Conservation (phyloP, 2,888 invertebrate genomes). For the Kuschelorhynchus macadamiae region DNA sequence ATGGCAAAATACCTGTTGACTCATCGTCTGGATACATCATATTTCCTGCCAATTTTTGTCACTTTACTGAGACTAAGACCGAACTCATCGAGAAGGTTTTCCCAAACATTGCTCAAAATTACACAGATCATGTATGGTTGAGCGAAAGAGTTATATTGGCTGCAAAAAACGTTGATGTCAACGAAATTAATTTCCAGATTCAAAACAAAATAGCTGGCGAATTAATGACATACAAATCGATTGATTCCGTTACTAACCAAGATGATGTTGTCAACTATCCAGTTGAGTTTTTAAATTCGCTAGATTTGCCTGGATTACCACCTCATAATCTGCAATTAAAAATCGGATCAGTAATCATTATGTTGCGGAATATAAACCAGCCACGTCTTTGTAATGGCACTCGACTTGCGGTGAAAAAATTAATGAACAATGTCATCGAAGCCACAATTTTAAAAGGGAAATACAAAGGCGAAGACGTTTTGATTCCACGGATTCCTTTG, state of each 20-base stretch:
- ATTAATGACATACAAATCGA: no score
- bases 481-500: slow-evolving; percentile 17
- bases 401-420: slow-evolving; percentile 9
- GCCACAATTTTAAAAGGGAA: no score
- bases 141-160: no score
- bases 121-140: slow-evolving; percentile 5
- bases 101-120: background rate
- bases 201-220: no score
- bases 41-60: slow-evolving; percentile 45
- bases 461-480: slow-evolving; percentile 16
- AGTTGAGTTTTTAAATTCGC: background rate
- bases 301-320: background rate
- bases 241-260: no score
- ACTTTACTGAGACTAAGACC: slow-evolving; percentile 37
- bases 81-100: slow-evolving; percentile 54
- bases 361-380: background rate
- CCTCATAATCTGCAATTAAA: background rate
- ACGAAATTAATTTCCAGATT: no score
- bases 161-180: no score
- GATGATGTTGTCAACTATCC: no score
- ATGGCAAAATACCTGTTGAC: slow-evolving; percentile 56
- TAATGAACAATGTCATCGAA: background rate
- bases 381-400: slow-evolving; percentile 8
- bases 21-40: slow-evolving; percentile 55
- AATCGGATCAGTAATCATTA: background rate